Evolutionary conservation across 2,113 vertebrate species (phyloP).

Genomic region (Cricetomys ansorgei): DNA sequence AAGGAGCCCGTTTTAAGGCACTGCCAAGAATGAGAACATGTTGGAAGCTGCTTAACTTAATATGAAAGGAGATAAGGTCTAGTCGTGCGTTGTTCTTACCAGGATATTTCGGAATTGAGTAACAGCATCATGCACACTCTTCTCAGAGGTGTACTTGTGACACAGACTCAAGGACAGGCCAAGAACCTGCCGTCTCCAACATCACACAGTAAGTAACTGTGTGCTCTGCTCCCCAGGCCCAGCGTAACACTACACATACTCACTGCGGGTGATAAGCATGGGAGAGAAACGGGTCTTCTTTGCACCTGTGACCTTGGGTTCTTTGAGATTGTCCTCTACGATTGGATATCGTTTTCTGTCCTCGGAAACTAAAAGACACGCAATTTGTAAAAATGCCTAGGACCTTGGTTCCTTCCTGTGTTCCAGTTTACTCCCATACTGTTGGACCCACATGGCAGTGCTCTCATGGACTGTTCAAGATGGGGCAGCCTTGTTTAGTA

Average conservation of each 20-base stretch:
- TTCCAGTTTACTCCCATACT: not conserved
- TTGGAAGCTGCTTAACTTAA: not conserved
- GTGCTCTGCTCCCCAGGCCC: rapidly evolving
- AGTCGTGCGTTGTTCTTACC: not conserved
- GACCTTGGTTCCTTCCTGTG: not conserved
- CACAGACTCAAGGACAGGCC: not conserved
- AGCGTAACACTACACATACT: not conserved
- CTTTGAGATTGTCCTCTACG: not conserved
- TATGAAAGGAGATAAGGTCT: not conserved
- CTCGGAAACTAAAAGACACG: not conserved
- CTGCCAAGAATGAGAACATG: not conserved
- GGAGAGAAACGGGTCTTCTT: not conserved
- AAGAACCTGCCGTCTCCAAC: not conserved
- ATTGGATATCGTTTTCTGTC: not conserved
- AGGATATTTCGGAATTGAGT: not conserved
- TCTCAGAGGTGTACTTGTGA: not conserved
- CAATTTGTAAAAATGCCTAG: not conserved
- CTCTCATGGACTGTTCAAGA: not conserved
- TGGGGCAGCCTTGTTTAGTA: not conserved
- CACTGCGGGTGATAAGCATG: not conserved
- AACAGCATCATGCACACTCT: not conserved
- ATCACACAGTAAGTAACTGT: not conserved
- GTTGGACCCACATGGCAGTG: not conserved
- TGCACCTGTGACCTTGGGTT: not conserved
- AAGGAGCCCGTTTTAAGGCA: not conserved